Percentiles rank a stretch among this genome's conserved stretches.
phyloP scores from a whole-genome alignment of 2,888 invertebrate species.

The Phasia obesa region DNA sequence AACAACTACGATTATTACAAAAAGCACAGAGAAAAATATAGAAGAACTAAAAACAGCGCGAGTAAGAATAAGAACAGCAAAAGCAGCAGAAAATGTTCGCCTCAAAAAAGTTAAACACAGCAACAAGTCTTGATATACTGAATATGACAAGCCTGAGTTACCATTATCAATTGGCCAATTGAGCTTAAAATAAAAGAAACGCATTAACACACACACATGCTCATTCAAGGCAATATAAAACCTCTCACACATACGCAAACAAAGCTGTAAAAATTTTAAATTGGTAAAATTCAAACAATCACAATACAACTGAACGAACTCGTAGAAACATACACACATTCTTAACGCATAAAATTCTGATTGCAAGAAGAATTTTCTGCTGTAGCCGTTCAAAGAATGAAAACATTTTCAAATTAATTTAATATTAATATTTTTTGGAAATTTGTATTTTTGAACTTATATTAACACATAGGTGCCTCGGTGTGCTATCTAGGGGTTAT shows the following conservation, averaged over 20 bases:
- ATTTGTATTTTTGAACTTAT: too few relatives aligned
- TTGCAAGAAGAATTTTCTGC: slow-evolving; percentile 26
- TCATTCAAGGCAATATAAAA: neutral
- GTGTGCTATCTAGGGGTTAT: too few relatives aligned
- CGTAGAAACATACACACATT: neutral
- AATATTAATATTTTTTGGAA: too few relatives aligned
- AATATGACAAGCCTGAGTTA: slow-evolving; percentile 67
- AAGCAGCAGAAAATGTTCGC: slow-evolving; percentile 64
- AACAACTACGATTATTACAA: slow-evolving; percentile 28
- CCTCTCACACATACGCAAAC: neutral
- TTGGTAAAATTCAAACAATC: slow-evolving; percentile 32
- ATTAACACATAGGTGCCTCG: too few relatives aligned
- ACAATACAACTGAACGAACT: too few relatives aligned
- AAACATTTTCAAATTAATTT: slow-evolving; percentile 12
- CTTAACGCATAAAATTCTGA: slow-evolving; percentile 9
- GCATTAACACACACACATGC: slow-evolving; percentile 12
- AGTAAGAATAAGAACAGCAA: slow-evolving; percentile 59
- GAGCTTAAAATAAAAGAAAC: slow-evolving; percentile 49
- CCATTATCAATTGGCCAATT: slow-evolving; percentile 29
- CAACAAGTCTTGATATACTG: slow-evolving; percentile 62
- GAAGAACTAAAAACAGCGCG: slow-evolving; percentile 18
- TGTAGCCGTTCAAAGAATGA: slow-evolving; percentile 14
- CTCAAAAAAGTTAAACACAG: slow-evolving; percentile 14
- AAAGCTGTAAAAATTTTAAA: slow-evolving; percentile 19
- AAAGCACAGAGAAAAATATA: slow-evolving; percentile 12